Percentiles rank a stretch among this genome's conserved stretches.
These are phyloP conservation scores for Heteropelma amictum DNA, from an alignment of 2,888 invertebrate genomes.

Conservation along the genomic window DNA sequence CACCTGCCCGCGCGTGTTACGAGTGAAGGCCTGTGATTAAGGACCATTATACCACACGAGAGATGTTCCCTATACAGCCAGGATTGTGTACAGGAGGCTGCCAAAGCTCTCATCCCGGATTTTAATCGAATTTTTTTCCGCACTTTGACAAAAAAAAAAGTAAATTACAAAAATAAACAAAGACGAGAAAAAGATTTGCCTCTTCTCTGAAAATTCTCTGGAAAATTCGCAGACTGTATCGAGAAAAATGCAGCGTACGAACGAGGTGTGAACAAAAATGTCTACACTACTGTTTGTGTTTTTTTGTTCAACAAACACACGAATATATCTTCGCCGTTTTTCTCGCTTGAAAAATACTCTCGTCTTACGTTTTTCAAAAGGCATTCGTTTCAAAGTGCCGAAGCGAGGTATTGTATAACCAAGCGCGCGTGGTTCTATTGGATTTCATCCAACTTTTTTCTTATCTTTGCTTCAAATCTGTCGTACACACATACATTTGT, in stretches of 20 bases:
- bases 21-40: constrained; percentile 64
- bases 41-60: constrained; percentile 63
- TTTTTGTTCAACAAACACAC: background rate
- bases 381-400: constrained; percentile 37
- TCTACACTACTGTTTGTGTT: background rate
- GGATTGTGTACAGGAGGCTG: constrained; percentile 8
- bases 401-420: constrained; percentile 13
- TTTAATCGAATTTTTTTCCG: constrained; percentile 29
- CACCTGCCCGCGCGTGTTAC: constrained; percentile 65
- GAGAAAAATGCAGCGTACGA: background rate
- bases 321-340: background rate
- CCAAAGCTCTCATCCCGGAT: constrained; percentile 35
- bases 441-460: constrained; percentile 40
- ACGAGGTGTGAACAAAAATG: constrained; percentile 1
- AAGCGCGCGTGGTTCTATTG: constrained; percentile 12
- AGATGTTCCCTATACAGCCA: constrained; percentile 2
- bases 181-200: background rate
- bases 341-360: constrained; percentile 1
- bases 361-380: constrained; percentile 9
- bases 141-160: constrained; percentile 30
- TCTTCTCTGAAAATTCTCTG: no score
- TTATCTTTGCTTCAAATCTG: background rate
- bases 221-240: background rate
- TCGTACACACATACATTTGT: background rate
- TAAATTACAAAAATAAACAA: background rate